Percentiles rank a stretch among this genome's conserved stretches.
phyloP scores from a whole-genome alignment of 2,797 vertebrate genomes.

The Takifugu ocellatus region DNA sequence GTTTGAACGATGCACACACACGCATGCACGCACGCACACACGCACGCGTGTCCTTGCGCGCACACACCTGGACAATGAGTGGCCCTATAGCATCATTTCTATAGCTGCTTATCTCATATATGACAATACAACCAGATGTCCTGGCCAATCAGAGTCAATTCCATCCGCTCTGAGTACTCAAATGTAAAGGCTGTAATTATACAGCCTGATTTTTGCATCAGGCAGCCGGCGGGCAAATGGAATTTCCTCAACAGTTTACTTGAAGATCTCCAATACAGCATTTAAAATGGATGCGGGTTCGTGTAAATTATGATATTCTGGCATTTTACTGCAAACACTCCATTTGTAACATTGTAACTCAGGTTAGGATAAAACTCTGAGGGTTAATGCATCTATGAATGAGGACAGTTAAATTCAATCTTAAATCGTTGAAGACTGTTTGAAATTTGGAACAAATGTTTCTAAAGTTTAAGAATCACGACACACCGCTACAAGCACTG shows the following conservation, averaged over 20 bases:
- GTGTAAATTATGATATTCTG: conserved; percentile 32
- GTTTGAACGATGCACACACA: conserved; percentile 27
- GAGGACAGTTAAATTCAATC: not conserved
- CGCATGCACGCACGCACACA: conserved; percentile 5
- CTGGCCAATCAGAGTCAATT: conserved; percentile 40
- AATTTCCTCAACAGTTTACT: conserved; percentile 44
- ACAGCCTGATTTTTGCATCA: conserved; percentile 16
- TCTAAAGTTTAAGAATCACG: conserved; percentile 46
- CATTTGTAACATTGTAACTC: not conserved
- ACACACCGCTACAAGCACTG: conserved; percentile 32
- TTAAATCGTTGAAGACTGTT: not conserved
- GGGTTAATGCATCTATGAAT: no score
- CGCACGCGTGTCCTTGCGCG: not conserved
- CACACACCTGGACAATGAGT: conserved; percentile 20
- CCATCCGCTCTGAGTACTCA: conserved; percentile 22
- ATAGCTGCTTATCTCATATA: conserved; percentile 45
- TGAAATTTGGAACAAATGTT: conserved; percentile 18
- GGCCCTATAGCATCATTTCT: conserved; percentile 27
- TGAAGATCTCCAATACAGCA: conserved; percentile 32
- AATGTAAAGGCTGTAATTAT: conserved; percentile 33
- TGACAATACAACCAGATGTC: conserved; percentile 58
- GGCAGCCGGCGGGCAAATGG: conserved; percentile 22
- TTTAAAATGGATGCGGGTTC: conserved; percentile 30
- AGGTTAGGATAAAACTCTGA: no score
- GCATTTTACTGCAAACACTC: not conserved